Conservation (phyloP, 2,113 vertebrate genomes). For the Litocranius walleri region DNA sequence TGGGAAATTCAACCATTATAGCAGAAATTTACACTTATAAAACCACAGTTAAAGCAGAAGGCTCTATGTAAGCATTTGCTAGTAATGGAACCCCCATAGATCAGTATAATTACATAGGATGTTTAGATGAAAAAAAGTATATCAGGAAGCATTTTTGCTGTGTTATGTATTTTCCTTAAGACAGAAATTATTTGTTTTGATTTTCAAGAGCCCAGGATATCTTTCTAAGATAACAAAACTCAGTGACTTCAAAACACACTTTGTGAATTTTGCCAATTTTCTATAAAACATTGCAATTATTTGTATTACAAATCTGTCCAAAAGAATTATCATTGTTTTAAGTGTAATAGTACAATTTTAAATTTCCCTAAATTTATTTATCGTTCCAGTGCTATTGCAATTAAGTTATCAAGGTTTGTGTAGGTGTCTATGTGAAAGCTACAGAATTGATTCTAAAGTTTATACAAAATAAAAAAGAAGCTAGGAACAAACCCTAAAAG, state of each 20-base stretch:
- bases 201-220: background rate
- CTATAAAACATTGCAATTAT: background rate
- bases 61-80: background rate
- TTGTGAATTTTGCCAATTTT: background rate
- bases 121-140: background rate
- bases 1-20: background rate
- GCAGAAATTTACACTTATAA: slow-evolving; percentile 17
- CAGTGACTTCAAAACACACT: background rate
- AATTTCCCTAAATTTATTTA: background rate
- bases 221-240: background rate
- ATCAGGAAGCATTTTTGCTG: background rate
- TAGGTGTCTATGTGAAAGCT: background rate
- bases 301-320: background rate
- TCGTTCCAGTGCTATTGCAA: background rate
- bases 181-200: background rate
- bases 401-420: background rate
- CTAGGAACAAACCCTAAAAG: background rate
- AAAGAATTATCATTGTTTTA: background rate
- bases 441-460: background rate
- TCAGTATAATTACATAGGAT: slow-evolving; percentile 8
- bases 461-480: background rate
- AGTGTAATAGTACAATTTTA: background rate
- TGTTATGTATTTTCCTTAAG: background rate
- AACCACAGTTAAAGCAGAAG: background rate
- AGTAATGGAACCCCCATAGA: background rate